phyloP scores from a whole-genome alignment of 2,888 invertebrate genomes.

The Boloria euphrosyne region DNA sequence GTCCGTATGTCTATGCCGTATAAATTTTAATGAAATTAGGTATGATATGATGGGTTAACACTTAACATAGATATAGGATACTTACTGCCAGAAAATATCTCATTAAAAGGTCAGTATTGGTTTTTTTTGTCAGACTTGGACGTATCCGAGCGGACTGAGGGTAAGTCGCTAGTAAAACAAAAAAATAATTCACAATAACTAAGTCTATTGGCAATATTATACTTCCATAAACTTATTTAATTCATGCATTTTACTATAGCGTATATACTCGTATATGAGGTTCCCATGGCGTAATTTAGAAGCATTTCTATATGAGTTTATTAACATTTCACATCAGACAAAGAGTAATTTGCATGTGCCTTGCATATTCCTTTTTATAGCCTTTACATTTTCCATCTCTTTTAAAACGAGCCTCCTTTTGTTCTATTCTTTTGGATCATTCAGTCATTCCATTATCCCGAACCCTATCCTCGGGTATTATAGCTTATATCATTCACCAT shows the following conservation, averaged over 20 bases:
- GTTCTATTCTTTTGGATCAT: slow-evolving; percentile 30
- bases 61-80: no score
- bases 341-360: slow-evolving; percentile 32
- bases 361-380: slow-evolving; percentile 26
- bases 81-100: no score
- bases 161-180: no score
- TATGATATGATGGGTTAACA: no score
- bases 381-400: slow-evolving; percentile 34
- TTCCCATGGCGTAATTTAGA: slow-evolving; percentile 10
- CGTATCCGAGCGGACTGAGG: no score
- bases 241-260: neutral
- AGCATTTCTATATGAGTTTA: slow-evolving; percentile 18
- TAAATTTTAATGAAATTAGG: no score
- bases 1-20: no score
- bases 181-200: no score
- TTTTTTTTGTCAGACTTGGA: no score
- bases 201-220: no score
- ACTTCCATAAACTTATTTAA: neutral
- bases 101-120: no score
- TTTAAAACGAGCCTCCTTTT: slow-evolving; percentile 33
- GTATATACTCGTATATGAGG: slow-evolving; percentile 6
- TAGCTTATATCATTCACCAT: slow-evolving; percentile 42
- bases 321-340: slow-evolving; percentile 23
- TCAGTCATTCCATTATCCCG: slow-evolving; percentile 38
- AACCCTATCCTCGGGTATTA: slow-evolving; percentile 40